A percentile compares a stretch with the other conserved stretches of the same genome.
Conservation (phyloP, 2,888 invertebrate species). For the Parnassius glacialis region DNA sequence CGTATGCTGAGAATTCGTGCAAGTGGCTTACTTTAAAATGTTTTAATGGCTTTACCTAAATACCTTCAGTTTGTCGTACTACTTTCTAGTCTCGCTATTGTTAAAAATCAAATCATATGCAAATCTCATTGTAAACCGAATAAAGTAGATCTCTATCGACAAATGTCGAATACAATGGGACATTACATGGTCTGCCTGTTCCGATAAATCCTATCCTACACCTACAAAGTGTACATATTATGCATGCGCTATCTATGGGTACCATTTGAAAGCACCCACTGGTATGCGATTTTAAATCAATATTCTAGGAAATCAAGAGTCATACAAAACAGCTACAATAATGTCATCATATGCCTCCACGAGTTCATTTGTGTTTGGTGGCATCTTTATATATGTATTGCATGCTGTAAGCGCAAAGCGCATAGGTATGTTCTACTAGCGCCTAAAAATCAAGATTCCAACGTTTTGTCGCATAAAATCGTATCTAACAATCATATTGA, state of each 20-base stretch:
- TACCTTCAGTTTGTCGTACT: conserved; percentile 25
- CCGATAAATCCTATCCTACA: conserved; percentile 39
- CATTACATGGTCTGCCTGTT: conserved; percentile 42
- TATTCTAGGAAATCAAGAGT: conserved; percentile 54
- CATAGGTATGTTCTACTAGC: too few species aligned
- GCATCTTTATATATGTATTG: too few species aligned
- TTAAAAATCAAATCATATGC: conserved; percentile 40
- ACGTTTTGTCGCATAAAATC: too few species aligned
- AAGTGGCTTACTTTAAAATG: conserved; percentile 5
- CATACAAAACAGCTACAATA: conserved; percentile 35
- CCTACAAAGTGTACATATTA: conserved; percentile 20
- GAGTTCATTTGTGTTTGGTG: too few species aligned
- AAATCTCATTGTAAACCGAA: conserved; percentile 46
- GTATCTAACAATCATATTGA: too few species aligned
- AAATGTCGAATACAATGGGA: conserved; percentile 52
- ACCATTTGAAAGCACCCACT: conserved; percentile 36
- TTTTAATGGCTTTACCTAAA: conserved; percentile 20
- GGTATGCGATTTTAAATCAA: conserved; percentile 50
- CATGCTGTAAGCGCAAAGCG: too few species aligned
- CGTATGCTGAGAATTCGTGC: conserved; percentile 1
- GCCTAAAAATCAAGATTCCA: too few species aligned
- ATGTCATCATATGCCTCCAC: conserved; percentile 38
- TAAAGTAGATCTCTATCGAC: conserved; percentile 51
- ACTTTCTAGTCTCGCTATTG: conserved; percentile 31
- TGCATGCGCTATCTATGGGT: conserved; percentile 22